Evolutionary conservation across 2,888 invertebrate species (phyloP), one percentile per base, ranked within the genome.

Genomic region (Eristalis arbustorum): DNA sequence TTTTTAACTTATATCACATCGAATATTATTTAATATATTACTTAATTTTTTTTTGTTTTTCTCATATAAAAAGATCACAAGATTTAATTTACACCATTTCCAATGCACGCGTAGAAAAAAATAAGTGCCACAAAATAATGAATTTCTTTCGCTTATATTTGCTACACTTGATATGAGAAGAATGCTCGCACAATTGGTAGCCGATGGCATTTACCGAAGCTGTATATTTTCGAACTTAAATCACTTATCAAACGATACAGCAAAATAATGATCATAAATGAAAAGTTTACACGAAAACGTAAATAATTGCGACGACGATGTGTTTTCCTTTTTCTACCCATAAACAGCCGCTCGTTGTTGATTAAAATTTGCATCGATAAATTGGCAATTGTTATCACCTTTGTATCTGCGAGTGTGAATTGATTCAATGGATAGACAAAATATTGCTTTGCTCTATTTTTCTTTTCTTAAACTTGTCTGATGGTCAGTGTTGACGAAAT

Each of bases 261-360:
- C 78, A 83, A 87, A 87, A 87, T 82, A 82, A 87, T 83, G 59
- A 87, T 87, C 78, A 83, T 83, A 83, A 87, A 87, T 75, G 79
- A 87, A 87, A 87, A 87, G 75, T 87, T 87, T 82, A 87, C 92
- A 91, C 91, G 91, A 90, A 92, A 92, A 92, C 92, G 91, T 90
- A 92, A 92, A 91, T 92, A 92, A 92, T 92, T 92, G 92, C 91
- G 92, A 91, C 92, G 92, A 90, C 92, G 92, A 89, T 92, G 88
- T 89, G 91, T 90, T 90, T 91, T 92, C 90, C 92, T 91, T 92
- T 92, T 92, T 91, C 91, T 92, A 92, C 92, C 92, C 92, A 92
- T 92, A 92, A 92, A 92, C 92, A 91, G 90, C 88, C 89, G 89
- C 88, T 85, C 78, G 80, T 88, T 83, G 85, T 83, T 82, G 28